Evolutionary conservation across 1,140 invertebrate genomes (phyloP).

Genomic region (Drosophila kanapiae): DNA sequence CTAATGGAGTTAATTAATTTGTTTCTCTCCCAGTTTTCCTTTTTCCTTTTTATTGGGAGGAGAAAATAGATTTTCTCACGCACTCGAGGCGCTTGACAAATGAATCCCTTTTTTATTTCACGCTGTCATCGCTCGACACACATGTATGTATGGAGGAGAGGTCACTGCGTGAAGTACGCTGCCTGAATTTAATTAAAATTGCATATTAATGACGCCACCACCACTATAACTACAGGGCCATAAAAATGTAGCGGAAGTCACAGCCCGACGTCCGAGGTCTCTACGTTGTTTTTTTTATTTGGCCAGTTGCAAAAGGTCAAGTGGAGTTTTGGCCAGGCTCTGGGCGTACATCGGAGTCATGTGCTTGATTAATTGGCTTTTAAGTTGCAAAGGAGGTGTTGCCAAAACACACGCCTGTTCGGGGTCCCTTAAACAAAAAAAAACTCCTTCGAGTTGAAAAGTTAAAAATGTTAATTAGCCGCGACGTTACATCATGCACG

Average conservation of each 20-base stretch:
- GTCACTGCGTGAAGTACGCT: conserved; percentile 29
- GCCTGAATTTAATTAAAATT: conserved; percentile 78
- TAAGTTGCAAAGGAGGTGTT: conserved; percentile 76
- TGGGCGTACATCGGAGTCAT: conserved; percentile 71
- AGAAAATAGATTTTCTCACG: conserved; percentile 39
- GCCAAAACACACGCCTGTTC: conserved; percentile 31
- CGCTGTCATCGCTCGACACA: conserved; percentile 68
- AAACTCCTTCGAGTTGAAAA: conserved; percentile 36
- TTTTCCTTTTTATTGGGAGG: background rate
- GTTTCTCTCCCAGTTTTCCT: too few relatives aligned
- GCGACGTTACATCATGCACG: conserved; percentile 47
- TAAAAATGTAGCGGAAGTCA: conserved; percentile 59
- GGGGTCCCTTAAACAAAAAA: background rate
- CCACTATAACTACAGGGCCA: conserved; percentile 19
- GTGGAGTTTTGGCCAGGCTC: conserved; percentile 31
- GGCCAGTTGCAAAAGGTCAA: conserved; percentile 64
- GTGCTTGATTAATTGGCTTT: conserved; percentile 79
- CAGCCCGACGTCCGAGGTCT: conserved; percentile 42
- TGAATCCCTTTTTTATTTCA: conserved; percentile 58
- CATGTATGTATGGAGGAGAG: conserved; percentile 6
- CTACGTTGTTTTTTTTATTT: background rate
- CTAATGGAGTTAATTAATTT: conserved; percentile 52
- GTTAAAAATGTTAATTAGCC: conserved; percentile 63
- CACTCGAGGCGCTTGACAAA: conserved; percentile 62
- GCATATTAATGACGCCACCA: conserved; percentile 78